Conservation (phyloP, 2,113 vertebrate species). For the Brachypodius melanocephalos region DNA sequence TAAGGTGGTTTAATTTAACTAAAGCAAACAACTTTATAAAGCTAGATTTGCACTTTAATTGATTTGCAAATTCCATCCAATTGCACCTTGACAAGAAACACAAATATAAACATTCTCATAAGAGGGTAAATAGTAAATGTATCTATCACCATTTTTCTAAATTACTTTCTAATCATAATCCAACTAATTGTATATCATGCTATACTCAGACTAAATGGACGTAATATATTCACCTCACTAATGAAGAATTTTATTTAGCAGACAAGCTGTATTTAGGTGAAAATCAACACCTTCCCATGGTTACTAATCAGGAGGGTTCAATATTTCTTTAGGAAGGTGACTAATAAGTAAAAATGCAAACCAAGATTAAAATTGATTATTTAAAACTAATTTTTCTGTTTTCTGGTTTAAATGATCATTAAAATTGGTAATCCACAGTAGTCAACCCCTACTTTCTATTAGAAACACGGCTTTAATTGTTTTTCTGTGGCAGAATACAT, state of each 20-base stretch:
- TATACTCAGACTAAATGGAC: neutral
- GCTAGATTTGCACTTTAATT: neutral
- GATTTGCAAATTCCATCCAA: slow-evolving; percentile 9
- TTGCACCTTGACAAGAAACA: neutral
- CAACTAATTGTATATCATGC: neutral
- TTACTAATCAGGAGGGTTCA: neutral
- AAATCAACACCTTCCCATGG: neutral
- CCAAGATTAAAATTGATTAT: neutral
- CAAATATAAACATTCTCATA: neutral
- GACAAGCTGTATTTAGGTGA: neutral
- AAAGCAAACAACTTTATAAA: slow-evolving; percentile 40
- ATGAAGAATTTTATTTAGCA: neutral
- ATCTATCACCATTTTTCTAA: neutral
- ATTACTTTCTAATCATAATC: neutral
- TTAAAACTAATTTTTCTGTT: neutral
- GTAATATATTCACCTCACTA: neutral
- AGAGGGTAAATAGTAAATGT: neutral
- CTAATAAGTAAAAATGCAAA: neutral
- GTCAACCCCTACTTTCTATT: neutral
- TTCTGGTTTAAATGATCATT: neutral
- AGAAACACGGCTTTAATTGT: neutral
- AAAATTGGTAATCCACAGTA: neutral
- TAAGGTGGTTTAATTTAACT: slow-evolving; percentile 36
- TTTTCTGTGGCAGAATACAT: neutral
- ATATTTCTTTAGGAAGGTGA: neutral